These are phyloP conservation scores for Rhinichthys klamathensis DNA, from an alignment of 2,113 vertebrate genomes.

Conservation along the genomic window DNA sequence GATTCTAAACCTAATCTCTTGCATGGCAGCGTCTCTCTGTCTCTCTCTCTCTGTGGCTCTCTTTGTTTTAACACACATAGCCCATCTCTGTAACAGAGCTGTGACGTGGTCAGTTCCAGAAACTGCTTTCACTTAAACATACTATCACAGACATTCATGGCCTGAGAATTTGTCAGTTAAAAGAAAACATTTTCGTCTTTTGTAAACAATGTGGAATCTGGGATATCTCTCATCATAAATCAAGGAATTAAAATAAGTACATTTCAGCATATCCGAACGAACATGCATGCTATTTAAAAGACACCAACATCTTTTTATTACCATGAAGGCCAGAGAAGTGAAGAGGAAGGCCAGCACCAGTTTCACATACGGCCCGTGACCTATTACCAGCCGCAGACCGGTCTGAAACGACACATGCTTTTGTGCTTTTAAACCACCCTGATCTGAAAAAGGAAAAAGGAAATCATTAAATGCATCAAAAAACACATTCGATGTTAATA, in stretches of 20 bases:
- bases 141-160: background rate
- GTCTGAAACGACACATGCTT: conserved; percentile 79
- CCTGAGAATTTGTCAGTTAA: background rate
- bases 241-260: background rate
- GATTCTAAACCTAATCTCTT: conserved; percentile 24
- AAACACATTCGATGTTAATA: background rate
- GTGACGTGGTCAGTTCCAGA: conserved; percentile 1
- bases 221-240: background rate
- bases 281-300: background rate
- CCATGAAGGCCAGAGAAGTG: conserved; percentile 94
- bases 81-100: background rate
- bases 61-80: background rate
- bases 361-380: conserved; percentile 86
- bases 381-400: conserved; percentile 86
- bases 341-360: conserved; percentile 92
- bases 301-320: conserved; percentile 62
- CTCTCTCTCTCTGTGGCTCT: background rate
- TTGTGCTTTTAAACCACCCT: conserved; percentile 64
- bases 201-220: background rate
- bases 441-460: conserved; percentile 68
- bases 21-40: background rate
- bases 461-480: background rate
- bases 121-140: background rate
- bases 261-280: background rate
- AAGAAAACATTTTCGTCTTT: background rate